Conservation (phyloP, 2,113 vertebrate species). For the Peucedramus taeniatus region DNA sequence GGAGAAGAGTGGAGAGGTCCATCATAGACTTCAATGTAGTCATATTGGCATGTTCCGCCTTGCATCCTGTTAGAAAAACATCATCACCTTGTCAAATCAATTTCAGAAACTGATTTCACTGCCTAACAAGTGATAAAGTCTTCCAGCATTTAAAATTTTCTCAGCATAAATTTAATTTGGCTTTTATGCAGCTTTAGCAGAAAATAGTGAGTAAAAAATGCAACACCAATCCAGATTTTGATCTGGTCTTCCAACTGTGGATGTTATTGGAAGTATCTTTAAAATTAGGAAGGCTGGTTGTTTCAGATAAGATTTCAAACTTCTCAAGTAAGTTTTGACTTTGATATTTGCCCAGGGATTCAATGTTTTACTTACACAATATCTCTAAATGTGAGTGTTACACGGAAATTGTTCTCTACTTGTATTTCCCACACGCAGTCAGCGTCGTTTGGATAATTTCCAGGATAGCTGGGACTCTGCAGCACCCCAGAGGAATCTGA, state of each 20-base stretch:
- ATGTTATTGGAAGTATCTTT: not conserved
- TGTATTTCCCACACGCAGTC: conserved; percentile 72
- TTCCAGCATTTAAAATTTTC: not conserved
- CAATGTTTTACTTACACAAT: conserved; percentile 61
- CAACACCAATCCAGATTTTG: not conserved
- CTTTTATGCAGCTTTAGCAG: not conserved
- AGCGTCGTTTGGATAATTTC: conserved; percentile 49
- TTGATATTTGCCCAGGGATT: not conserved
- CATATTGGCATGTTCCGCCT: not conserved
- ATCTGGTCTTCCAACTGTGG: not conserved
- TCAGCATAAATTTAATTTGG: not conserved
- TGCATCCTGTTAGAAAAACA: conserved; percentile 47
- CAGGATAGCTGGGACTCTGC: conserved; percentile 67
- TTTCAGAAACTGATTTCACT: not conserved
- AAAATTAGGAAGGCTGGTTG: not conserved
- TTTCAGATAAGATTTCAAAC: not conserved
- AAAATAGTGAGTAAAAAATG: not conserved
- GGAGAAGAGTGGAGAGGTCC: conserved; percentile 60
- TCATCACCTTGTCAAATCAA: not conserved
- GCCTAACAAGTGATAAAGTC: not conserved
- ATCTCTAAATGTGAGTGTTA: conserved; percentile 56
- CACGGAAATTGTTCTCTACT: conserved; percentile 52
- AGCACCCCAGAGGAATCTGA: conserved; percentile 50
- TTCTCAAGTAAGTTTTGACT: not conserved
- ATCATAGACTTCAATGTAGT: conserved; percentile 70